Percentiles rank a stretch among this genome's conserved stretches.
phyloP scores from a whole-genome alignment of 2,888 invertebrate genomes.

The Ophioninae sp. region DNA sequence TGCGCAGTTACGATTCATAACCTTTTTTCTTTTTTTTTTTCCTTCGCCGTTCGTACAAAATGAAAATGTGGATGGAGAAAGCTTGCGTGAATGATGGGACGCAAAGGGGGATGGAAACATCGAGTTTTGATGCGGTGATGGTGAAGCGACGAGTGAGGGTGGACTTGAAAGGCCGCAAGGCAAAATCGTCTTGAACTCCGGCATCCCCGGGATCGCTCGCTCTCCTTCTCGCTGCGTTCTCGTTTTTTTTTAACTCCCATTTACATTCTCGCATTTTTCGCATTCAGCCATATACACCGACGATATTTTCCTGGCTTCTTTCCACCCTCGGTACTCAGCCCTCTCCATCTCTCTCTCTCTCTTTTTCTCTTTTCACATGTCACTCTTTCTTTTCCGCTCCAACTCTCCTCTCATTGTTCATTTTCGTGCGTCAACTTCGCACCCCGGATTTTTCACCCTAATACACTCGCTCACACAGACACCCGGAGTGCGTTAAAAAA shows the following conservation, averaged over 20 bases:
- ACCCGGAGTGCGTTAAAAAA: not conserved
- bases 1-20: conserved; percentile 77
- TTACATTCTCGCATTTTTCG: conserved; percentile 59
- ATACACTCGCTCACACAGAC: not conserved
- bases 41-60: conserved; percentile 38
- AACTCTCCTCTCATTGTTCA: conserved; percentile 40
- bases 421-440: conserved; percentile 54
- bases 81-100: conserved; percentile 39
- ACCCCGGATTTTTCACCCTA: conserved; percentile 43
- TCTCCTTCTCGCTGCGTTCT: conserved; percentile 42
- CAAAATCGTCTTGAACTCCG: conserved; percentile 52
- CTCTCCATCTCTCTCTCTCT: conserved; percentile 25
- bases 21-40: conserved; percentile 61
- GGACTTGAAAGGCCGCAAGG: conserved; percentile 55
- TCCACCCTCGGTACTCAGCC: conserved; percentile 1
- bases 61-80: conserved; percentile 27
- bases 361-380: conserved; percentile 21
- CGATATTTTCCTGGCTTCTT: conserved; percentile 9
- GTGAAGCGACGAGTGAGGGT: conserved; percentile 33
- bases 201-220: conserved; percentile 31
- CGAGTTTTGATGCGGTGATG: conserved; percentile 55
- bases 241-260: conserved; percentile 39
- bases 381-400: conserved; percentile 29
- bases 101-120: conserved; percentile 35
- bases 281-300: conserved; percentile 5